A percentile compares a stretch with the other conserved stretches of the same genome.
phyloP scores from a whole-genome alignment of 2,113 vertebrate species.

The Chrysemys picta region DNA sequence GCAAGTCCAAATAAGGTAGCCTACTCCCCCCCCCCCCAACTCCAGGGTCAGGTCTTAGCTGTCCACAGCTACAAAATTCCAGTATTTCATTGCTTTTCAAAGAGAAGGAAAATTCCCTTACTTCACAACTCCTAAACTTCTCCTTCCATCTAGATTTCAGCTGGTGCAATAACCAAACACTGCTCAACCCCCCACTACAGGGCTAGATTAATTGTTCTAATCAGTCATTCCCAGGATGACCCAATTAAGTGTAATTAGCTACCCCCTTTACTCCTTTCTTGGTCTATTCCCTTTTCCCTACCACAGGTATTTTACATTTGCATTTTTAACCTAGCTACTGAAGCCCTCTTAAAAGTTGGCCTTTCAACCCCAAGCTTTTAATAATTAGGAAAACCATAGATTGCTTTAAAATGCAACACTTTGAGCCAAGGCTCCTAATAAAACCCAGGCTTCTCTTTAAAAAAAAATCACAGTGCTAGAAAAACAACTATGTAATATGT shows the following conservation, averaged over 20 bases:
- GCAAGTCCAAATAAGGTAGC: neutral
- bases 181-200: neutral
- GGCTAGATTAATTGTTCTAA: neutral
- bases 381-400: neutral
- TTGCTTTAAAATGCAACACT: neutral
- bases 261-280: neutral
- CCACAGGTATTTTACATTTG: neutral
- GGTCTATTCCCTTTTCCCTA: neutral
- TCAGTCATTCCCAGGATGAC: neutral
- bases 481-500: constrained; percentile 29
- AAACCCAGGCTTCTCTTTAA: neutral
- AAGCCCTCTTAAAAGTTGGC: neutral
- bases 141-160: neutral
- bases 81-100: neutral
- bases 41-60: neutral
- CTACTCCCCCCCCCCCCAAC: neutral
- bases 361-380: neutral
- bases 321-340: neutral
- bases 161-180: neutral
- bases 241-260: neutral
- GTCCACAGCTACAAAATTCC: neutral
- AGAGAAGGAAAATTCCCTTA: neutral
- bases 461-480: neutral
- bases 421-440: neutral
- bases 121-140: neutral